phyloP scores from a whole-genome alignment of 2,888 invertebrate species.

The Drosophila tanythrix region DNA sequence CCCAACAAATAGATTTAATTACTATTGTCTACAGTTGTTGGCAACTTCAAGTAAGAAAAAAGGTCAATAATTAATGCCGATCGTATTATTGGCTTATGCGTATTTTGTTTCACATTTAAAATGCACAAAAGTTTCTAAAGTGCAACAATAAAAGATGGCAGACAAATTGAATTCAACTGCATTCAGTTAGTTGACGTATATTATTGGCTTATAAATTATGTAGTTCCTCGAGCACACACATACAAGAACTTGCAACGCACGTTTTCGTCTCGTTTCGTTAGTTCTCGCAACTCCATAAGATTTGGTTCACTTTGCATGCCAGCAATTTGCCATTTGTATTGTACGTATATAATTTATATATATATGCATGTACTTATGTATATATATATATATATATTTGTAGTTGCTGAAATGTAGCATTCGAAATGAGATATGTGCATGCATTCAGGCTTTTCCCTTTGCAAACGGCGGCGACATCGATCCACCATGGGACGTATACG shows the following conservation, averaged over 20 bases:
- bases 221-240: not conserved
- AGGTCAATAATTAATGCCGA: not conserved
- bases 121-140: not conserved
- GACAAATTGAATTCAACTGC: conserved; percentile 3
- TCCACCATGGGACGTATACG: conserved; percentile 38
- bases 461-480: not conserved
- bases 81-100: not conserved
- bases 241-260: not conserved
- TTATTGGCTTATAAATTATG: conserved; percentile 45
- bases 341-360: not conserved
- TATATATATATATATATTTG: not conserved
- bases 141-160: not conserved
- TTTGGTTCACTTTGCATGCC: conserved; percentile 33
- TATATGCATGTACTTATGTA: not conserved
- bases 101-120: not conserved
- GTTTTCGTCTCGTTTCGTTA: not conserved
- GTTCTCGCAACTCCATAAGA: conserved; percentile 32
- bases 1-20: conserved; percentile 34
- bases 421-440: conserved; percentile 18
- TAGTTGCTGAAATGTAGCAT: conserved; percentile 5
- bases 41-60: conserved; percentile 1
- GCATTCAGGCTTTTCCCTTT: conserved; percentile 13
- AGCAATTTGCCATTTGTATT: conserved; percentile 15
- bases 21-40: conserved; percentile 11
- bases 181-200: not conserved